Evolutionary conservation across 2,888 invertebrate species (phyloP).

Genomic region (Trisateles emortualis): DNA sequence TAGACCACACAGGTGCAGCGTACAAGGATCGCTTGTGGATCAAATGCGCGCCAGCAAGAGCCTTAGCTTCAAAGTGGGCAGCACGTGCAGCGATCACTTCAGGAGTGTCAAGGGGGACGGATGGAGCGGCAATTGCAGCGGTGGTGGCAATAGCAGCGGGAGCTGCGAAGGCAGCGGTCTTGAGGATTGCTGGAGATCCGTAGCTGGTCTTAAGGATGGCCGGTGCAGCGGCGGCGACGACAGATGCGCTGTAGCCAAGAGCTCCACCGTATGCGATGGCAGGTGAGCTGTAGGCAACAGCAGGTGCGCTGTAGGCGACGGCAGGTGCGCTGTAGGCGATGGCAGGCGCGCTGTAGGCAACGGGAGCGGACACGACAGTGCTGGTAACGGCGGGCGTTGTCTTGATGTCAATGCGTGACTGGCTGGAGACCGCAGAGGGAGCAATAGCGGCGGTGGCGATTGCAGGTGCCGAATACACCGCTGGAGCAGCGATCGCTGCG

Average conservation of each 20-base stretch:
- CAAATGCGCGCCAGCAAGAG: slow-evolving; percentile 65
- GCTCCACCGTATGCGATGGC: slow-evolving; percentile 66
- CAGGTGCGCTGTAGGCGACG: slow-evolving; percentile 72
- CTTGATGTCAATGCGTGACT: slow-evolving; percentile 73
- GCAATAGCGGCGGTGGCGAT: too few relatives aligned
- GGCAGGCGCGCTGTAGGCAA: slow-evolving; percentile 60
- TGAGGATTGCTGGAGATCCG: slow-evolving; percentile 44
- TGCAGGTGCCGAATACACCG: slow-evolving; percentile 58
- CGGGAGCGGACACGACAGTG: slow-evolving; percentile 55
- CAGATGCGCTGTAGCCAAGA: slow-evolving; percentile 56
- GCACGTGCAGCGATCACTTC: slow-evolving; percentile 76
- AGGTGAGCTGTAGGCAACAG: slow-evolving; percentile 70
- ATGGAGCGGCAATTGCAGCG: too few relatives aligned
- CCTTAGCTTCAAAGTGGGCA: slow-evolving; percentile 75
- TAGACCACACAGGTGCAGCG: slow-evolving; percentile 50
- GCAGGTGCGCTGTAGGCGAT: slow-evolving; percentile 42
- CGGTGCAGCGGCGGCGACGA: slow-evolving; percentile 35
- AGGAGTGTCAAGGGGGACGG: slow-evolving; percentile 72
- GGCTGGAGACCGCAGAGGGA: too few relatives aligned
- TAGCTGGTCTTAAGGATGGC: slow-evolving; percentile 24
- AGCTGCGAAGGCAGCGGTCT: slow-evolving; percentile 42
- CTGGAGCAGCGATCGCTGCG: slow-evolving; percentile 59
- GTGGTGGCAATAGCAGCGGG: too few relatives aligned
- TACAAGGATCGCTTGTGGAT: slow-evolving; percentile 73
- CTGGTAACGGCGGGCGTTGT: slow-evolving; percentile 72